Conservation (phyloP, 2,113 vertebrate species). For the Etheostoma cragini region DNA sequence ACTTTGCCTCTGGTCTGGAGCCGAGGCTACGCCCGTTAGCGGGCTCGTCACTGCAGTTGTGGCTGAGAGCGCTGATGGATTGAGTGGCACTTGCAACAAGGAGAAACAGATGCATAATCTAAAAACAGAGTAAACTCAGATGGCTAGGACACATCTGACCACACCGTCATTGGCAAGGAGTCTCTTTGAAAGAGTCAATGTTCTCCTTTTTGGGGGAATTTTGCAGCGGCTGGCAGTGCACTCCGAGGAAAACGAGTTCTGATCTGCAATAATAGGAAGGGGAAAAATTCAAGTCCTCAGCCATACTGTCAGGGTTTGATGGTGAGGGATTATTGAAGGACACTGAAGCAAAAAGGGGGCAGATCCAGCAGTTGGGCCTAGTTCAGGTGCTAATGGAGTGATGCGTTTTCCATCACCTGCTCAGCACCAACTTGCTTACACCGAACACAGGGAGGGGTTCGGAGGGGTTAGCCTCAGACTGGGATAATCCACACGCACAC, state of each 20-base stretch:
- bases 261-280: conserved; percentile 5
- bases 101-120: conserved; percentile 20
- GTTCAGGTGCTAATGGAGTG: conserved; percentile 61
- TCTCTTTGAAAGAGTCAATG: conserved; percentile 11
- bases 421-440: conserved; percentile 40
- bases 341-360: conserved; percentile 12
- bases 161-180: conserved; percentile 46
- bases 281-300: background rate
- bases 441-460: conserved; percentile 27
- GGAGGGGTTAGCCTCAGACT: conserved; percentile 23
- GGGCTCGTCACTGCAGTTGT: conserved; percentile 12
- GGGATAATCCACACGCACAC: conserved; percentile 48
- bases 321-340: conserved; percentile 14
- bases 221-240: conserved; percentile 73
- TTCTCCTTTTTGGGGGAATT: conserved; percentile 23
- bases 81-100: conserved; percentile 65
- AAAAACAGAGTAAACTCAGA: conserved; percentile 43
- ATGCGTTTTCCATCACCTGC: conserved; percentile 60
- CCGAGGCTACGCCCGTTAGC: conserved; percentile 7
- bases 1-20: conserved; percentile 35
- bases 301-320: conserved; percentile 13
- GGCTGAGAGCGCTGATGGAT: conserved; percentile 37
- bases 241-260: conserved; percentile 34
- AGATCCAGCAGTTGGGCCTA: conserved; percentile 18
- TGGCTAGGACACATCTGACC: conserved; percentile 19